phyloP scores from a whole-genome alignment of 2,888 invertebrate genomes.

The Drosophila suboccidentalis region DNA sequence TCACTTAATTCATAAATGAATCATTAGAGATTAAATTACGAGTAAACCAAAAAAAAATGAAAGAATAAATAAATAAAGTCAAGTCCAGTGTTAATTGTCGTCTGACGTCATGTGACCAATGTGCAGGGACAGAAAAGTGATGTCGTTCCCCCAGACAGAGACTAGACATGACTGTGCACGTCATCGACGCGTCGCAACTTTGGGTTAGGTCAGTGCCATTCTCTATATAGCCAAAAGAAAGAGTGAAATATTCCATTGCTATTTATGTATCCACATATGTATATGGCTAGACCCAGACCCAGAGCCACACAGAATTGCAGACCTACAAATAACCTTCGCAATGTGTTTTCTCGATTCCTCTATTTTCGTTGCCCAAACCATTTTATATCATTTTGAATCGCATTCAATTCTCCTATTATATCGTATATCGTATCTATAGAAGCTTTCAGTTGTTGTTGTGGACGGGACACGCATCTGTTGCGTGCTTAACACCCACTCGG shows the following conservation, averaged over 20 bases:
- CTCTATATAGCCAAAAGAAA: constrained; percentile 30
- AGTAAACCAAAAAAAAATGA: not conserved
- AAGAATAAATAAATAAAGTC: too few relatives aligned
- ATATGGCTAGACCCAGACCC: constrained; percentile 21
- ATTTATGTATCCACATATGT: constrained; percentile 33
- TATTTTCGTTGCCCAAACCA: constrained; percentile 1
- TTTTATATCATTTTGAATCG: constrained; percentile 4
- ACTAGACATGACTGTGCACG: constrained; percentile 42
- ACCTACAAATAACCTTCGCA: constrained; percentile 74
- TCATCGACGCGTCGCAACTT: constrained; percentile 38
- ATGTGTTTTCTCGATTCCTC: not conserved
- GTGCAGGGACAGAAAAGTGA: constrained; percentile 8
- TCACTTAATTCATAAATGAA: constrained; percentile 59
- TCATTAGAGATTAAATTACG: constrained; percentile 41
- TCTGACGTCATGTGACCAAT: constrained; percentile 9
- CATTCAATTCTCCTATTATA: constrained; percentile 10
- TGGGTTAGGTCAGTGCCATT: constrained; percentile 65
- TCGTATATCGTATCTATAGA: constrained; percentile 12
- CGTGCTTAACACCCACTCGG: constrained; percentile 55
- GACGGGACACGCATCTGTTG: constrained; percentile 48
- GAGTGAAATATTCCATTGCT: constrained; percentile 43
- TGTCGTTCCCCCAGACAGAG: constrained; percentile 31
- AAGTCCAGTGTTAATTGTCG: constrained; percentile 39
- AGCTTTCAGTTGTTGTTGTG: constrained; percentile 1
- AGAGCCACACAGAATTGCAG: constrained; percentile 41